Evolutionary conservation across 2,888 invertebrate species (phyloP), one percentile per base, ranked within the genome.

Genomic region (Tupiocoris notatus): DNA sequence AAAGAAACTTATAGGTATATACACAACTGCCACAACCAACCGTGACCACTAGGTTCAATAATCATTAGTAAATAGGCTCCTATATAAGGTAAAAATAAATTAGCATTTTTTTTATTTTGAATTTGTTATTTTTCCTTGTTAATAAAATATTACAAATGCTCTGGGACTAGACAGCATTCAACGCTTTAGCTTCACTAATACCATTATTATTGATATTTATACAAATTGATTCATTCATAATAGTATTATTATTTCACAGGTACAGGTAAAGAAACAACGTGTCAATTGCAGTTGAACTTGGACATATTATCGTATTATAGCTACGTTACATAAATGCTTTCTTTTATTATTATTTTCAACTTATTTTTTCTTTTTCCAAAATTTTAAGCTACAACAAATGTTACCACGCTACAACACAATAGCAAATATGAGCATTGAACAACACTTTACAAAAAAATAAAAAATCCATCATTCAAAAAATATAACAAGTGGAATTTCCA

Each of bases 361-460:
- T 12, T 39, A 39, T 39, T 3, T 12, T 39, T 39, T 39, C 3
- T 7, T 12, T n/a, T 39, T 12, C 6, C 6, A 24, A 59, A 39
- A 6, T 59, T 61, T 61, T 17, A 70, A 59, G 23, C 59, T 70
- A 59, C 61, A 61, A 23, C 22, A 70, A 59, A 70, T 70, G 56
- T 67, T 67, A 61, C 61, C 3, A 70, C 18, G 61, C 70, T 67
- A 70, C n/a, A 70, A 70, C 70, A 70, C 70, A 70, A 59, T 70
- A 58, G 24, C 70, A 59, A 22, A 54, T 39, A 67, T 70, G 70
- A 70, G 70, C 70, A 70, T 59, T 21, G 17, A 59, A 22, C 70
- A 70, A 70, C 61, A 25, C 58, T 57, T 70, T 70, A 70, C 67
- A 70, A 70, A 70, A 68, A 70, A 70, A 70, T 70, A 70, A 70